These are phyloP conservation scores for Promerops cafer DNA, from an alignment of 2,113 vertebrate genomes.

Conservation along the genomic window DNA sequence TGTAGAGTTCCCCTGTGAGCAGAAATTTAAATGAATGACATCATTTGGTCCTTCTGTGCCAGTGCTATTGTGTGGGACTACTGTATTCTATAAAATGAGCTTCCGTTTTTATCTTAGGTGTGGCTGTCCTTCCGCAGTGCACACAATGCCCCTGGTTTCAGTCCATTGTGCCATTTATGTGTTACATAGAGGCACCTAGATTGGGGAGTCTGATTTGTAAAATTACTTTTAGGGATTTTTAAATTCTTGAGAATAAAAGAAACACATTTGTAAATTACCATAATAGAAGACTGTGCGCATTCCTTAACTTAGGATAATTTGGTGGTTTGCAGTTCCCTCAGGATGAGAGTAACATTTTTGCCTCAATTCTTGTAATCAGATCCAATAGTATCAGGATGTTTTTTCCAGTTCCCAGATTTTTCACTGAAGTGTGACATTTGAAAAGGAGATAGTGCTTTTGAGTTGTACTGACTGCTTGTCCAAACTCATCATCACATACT, in stretches of 20 bases:
- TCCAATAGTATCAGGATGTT: background rate
- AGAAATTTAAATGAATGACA: background rate
- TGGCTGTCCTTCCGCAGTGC: background rate
- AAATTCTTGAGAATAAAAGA: background rate
- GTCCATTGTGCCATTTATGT: background rate
- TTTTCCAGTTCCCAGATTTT: background rate
- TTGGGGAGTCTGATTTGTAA: background rate
- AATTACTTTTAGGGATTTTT: background rate
- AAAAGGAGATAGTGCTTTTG: background rate
- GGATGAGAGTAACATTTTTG: background rate
- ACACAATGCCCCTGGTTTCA: background rate
- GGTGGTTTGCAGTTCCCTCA: background rate
- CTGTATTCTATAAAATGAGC: background rate
- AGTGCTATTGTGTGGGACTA: background rate
- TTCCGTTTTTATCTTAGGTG: background rate
- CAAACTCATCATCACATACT: background rate
- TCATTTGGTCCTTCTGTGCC: background rate
- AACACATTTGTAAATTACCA: background rate
- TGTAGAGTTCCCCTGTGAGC: background rate
- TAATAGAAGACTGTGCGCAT: background rate
- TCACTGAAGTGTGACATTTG: background rate
- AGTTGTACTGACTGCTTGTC: constrained; percentile 3
- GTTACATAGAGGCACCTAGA: background rate
- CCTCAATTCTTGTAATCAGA: background rate
- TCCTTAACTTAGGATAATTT: background rate